Percentiles rank a stretch among this genome's conserved stretches.
Evolutionary conservation across 2,113 vertebrate species (phyloP).

Genomic region (Isurus oxyrinchus): DNA sequence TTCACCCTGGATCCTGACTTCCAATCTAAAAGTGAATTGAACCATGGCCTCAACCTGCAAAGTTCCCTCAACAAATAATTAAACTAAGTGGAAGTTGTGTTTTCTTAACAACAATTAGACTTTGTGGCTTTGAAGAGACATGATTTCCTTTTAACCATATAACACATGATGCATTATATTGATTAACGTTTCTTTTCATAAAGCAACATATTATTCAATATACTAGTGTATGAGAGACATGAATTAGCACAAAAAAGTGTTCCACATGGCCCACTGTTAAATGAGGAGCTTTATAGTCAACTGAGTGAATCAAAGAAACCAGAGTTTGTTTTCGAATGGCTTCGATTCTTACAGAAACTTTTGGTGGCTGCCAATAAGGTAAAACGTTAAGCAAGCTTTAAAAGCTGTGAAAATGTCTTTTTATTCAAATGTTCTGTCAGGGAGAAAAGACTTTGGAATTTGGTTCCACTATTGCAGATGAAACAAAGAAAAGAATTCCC

Average conservation of each 20-base stretch:
- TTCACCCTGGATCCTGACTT: not conserved
- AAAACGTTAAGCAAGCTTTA: slow-evolving; percentile 41
- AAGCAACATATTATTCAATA: not conserved
- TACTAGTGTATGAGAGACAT: not conserved
- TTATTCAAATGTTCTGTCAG: not conserved
- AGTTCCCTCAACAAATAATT: not conserved
- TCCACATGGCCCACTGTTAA: slow-evolving; percentile 69
- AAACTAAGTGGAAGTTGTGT: not conserved
- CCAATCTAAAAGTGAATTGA: not conserved
- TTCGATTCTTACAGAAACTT: slow-evolving; percentile 75
- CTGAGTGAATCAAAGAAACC: slow-evolving; percentile 70
- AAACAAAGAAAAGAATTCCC: not conserved
- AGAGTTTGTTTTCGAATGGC: slow-evolving; percentile 78
- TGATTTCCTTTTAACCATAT: not conserved
- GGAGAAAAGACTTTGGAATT: not conserved
- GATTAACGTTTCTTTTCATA: not conserved
- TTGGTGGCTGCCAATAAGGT: slow-evolving; percentile 68
- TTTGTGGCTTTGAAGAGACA: not conserved
- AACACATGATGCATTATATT: not conserved
- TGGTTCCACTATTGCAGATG: not conserved
- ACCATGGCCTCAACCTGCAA: not conserved
- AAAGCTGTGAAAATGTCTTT: not conserved
- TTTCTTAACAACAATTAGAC: not conserved
- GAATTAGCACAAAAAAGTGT: not conserved
- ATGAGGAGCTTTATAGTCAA: slow-evolving; percentile 64